phyloP scores from a whole-genome alignment of 2,797 vertebrate species.

The Hozukius guyotensis region DNA sequence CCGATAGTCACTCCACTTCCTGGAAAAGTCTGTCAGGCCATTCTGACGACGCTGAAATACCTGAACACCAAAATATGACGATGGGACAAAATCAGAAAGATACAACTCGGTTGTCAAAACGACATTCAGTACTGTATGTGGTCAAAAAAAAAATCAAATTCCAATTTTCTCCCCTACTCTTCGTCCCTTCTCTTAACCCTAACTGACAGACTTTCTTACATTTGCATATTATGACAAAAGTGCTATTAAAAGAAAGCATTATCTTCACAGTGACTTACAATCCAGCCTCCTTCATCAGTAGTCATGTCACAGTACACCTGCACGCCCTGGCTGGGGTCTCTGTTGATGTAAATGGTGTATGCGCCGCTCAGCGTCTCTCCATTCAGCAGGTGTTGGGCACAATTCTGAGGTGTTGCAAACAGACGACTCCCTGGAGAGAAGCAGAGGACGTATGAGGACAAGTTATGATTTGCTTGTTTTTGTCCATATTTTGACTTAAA shows the following conservation, averaged over 20 bases:
- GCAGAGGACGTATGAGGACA: background rate
- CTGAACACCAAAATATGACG: conserved; percentile 67
- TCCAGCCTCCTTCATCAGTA: conserved; percentile 96
- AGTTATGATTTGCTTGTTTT: background rate
- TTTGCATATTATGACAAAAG: background rate
- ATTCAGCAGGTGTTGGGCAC: conserved; percentile 94
- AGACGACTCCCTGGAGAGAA: conserved; percentile 88
- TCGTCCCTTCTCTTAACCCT: background rate
- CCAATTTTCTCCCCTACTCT: background rate
- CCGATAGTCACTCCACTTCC: conserved; percentile 96
- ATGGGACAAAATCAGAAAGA: background rate
- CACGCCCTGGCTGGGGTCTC: conserved; percentile 89
- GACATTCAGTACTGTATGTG: background rate
- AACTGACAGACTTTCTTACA: background rate
- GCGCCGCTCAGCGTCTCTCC: conserved; percentile 91
- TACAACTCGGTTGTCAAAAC: background rate
- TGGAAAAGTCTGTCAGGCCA: conserved; percentile 95
- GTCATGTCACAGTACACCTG: conserved; percentile 98
- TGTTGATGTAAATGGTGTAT: conserved; percentile 95
- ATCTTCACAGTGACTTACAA: conserved; percentile 85
- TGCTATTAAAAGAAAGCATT: background rate
- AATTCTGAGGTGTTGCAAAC: conserved; percentile 96
- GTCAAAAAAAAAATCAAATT: background rate
- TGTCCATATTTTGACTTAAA: background rate
- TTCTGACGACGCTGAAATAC: conserved; percentile 98